Evolutionary conservation across 2,888 invertebrate species (phyloP).

Genomic region (Noctua janthe): DNA sequence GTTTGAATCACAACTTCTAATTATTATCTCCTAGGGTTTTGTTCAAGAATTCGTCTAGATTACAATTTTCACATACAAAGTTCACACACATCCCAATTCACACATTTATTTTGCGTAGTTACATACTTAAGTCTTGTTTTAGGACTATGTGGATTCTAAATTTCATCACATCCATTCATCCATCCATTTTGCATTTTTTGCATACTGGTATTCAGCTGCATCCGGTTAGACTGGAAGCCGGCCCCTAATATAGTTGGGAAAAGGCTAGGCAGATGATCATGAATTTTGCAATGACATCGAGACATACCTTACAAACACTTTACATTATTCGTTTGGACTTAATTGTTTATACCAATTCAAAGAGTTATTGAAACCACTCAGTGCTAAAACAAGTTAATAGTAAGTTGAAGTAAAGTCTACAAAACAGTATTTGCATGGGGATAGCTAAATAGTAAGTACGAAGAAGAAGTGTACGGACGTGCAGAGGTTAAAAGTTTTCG

Average conservation of each 20-base stretch:
- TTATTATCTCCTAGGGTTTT: background rate
- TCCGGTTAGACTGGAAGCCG: too few relatives aligned
- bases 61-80: background rate
- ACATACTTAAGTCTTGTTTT: background rate
- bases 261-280: too few relatives aligned
- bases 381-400: slow-evolving; percentile 37
- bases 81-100: background rate
- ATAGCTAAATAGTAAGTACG: slow-evolving; percentile 34
- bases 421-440: slow-evolving; percentile 36
- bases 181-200: too few relatives aligned
- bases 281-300: background rate
- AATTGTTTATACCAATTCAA: background rate
- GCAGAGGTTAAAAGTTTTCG: slow-evolving; percentile 57
- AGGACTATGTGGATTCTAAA: background rate
- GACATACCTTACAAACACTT: background rate
- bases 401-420: slow-evolving; percentile 34
- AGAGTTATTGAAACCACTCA: slow-evolving; percentile 25
- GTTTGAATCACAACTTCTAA: slow-evolving; percentile 24
- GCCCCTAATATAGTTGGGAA: too few relatives aligned
- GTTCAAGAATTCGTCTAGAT: background rate
- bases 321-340: background rate
- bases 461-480: slow-evolving; percentile 24
- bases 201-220: too few relatives aligned
- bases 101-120: background rate
- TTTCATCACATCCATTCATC: background rate